Evolutionary conservation across 2,113 vertebrate genomes (phyloP), one percentile per base, ranked within the genome.

Genomic region (Hipposideros armiger): DNA sequence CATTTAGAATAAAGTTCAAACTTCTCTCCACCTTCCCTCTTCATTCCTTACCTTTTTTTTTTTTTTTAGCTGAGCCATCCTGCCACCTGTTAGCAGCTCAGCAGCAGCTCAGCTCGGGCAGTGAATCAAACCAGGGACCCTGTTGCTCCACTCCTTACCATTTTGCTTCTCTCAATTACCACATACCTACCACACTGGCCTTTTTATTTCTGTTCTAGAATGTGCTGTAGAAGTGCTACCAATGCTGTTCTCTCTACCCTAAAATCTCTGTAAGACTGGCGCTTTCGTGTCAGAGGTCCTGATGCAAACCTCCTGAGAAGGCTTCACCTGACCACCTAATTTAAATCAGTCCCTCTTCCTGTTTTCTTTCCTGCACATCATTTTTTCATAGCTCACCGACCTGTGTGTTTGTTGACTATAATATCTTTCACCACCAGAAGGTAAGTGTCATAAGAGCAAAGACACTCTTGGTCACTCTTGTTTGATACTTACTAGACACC

Each of bases 321-420:
- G 42, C 22, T 67, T 87, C 20, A 64, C 24, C 3, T 50, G 11
- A 54, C 22, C 14, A 74, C 11, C 13, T 42, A 74, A 52, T 58
- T 76, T 42, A 94, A 85, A 72, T 56, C 50, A 95, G 52, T 36
- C 56, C 56, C 32, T 80, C 56, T 88, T 91, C 42, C 76, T 76
- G n/a, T 87, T 81, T 82, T 54, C 69, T 73, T 93, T 77, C 78
- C 47, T 70, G 42, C 6, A 62, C 36, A 54, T 42, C 22, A 58
- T 40, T 77, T 52, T 42, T n/a, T 47, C 30, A 2, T 17, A 78
- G 45, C 45, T 72, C 22, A 74, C 28, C 52, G 80, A 8, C 54
- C 47, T 76, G 22, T 45, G 45, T 70, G 9, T n/a, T 67, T 76
- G 16, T 32, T 73, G 30, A 85, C 7, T 32, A 36, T 36, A 36